Evolutionary conservation across 2,888 invertebrate species (phyloP), one percentile per base, ranked within the genome.

Genomic region (Tolmerus cingulatus): DNA sequence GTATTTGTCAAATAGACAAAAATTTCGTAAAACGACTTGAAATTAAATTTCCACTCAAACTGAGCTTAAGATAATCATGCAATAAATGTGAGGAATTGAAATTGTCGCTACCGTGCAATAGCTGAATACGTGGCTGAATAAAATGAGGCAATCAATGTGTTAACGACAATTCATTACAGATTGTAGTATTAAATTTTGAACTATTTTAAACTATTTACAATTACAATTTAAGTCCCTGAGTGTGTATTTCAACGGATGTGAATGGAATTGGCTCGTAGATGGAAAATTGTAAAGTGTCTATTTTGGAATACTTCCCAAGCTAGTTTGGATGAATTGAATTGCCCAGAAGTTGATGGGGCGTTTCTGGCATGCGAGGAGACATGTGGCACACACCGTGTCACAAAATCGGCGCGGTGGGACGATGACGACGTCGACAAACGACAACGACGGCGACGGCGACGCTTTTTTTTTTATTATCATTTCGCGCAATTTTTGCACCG

Each of bases 401-500:
- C 40, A 78, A 78, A 14, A 78, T 78, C 46, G 43, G 78, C 7
- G 43, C 40, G 43, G 7, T 40, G 40, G 40, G 8, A 12, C 40
- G 40, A 12, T 40, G 40, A 40, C 40, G 40, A 40, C 2, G 40
- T 12, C 40, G 40, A 40, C 12, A 23, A n/a, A n/a, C n/a, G 40
- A 40, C 40, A 12, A 40, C 2, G 40, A 2, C 40, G 40, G 12
- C 12, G 12, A 4, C 9, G 5, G n/a, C 23, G 81, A 81, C 74
- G 40, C 37, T 84, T 27, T 7, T 7, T 34, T 34, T 34, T 74
- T 84, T 51, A 40, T 40, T 84, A 57, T 84, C 66, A 37, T 74
- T 84, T 84, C 84, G 66, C 74, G 23, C 74, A 86, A 86, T 76
- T 86, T 74, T 76, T 74, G 23, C 23, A 43, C 74, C 34, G 14